Percentiles rank a stretch among this genome's conserved stretches.
phyloP scores from a whole-genome alignment of 2,113 vertebrate species.

The Calidris pygmaea region DNA sequence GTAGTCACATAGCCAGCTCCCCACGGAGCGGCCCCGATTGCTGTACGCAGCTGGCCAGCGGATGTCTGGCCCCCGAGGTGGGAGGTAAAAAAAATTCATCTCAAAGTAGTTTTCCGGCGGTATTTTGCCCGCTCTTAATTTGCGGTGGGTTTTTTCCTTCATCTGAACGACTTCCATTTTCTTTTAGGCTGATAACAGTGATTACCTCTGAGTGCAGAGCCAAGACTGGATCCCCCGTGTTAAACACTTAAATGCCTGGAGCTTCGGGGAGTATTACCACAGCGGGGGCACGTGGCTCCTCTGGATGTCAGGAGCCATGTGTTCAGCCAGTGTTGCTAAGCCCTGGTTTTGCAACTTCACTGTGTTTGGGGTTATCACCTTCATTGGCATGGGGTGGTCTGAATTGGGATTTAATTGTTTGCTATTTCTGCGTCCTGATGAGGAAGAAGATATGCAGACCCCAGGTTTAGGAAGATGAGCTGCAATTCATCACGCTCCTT shows the following conservation, averaged over 20 bases:
- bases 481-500: not conserved
- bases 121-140: constrained; percentile 6
- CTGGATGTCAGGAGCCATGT: fast-evolving
- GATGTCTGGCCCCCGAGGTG: not conserved
- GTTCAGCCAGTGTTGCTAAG: not conserved
- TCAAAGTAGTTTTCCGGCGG: constrained; percentile 2
- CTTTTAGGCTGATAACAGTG: not conserved
- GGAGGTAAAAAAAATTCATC: constrained; percentile 2
- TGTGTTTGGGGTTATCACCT: not conserved
- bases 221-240: not conserved
- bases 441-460: not conserved
- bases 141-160: not conserved
- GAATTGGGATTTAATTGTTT: not conserved
- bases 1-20: not conserved
- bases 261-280: not conserved
- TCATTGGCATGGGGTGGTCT: not conserved
- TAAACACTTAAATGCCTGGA: not conserved
- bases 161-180: not conserved
- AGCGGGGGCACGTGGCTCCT: not conserved
- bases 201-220: constrained; percentile 4
- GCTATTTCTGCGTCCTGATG: not conserved
- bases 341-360: not conserved
- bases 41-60: not conserved
- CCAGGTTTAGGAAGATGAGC: not conserved
- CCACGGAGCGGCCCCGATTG: not conserved